These are phyloP conservation scores for Lysiphlebus fabarum DNA, from an alignment of 1,140 invertebrate species.

Conservation along the genomic window DNA sequence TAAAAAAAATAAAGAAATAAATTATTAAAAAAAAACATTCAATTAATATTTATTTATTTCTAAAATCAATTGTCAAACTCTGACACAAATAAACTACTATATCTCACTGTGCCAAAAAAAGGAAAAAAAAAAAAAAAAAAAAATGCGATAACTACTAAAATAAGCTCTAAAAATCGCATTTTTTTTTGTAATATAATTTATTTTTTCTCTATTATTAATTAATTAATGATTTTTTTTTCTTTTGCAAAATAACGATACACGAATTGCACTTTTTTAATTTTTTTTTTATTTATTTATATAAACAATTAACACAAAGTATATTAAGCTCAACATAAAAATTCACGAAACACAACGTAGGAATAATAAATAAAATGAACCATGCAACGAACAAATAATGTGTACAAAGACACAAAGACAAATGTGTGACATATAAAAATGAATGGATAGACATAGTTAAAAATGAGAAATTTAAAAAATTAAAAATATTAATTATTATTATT, in stretches of 20 bases:
- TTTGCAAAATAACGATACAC: slow-evolving; percentile 20
- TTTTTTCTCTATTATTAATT: neutral
- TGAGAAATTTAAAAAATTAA: slow-evolving; percentile 25
- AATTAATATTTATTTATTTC: neutral
- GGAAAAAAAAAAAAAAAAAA: neutral
- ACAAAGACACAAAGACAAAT: slow-evolving; percentile 24
- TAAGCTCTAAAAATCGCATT: too few relatives aligned
- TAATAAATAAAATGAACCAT: slow-evolving; percentile 57
- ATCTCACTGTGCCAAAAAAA: neutral
- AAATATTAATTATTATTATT: slow-evolving; percentile 20
- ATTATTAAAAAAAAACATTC: slow-evolving; percentile 18
- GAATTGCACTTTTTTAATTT: neutral
- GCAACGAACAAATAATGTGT: slow-evolving; percentile 47
- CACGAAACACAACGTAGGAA: slow-evolving; percentile 56
- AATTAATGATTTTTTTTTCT: neutral
- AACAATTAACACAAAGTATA: slow-evolving; percentile 36
- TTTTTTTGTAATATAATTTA: too few relatives aligned
- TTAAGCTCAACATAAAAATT: slow-evolving; percentile 43
- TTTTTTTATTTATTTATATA: slow-evolving; percentile 23
- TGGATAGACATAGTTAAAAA: slow-evolving; percentile 8
- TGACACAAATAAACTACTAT: neutral
- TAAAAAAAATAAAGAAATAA: slow-evolving; percentile 19
- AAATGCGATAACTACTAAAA: slow-evolving; percentile 1
- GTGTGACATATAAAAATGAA: slow-evolving; percentile 19
- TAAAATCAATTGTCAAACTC: neutral